Base-by-base conservation (phyloP, 2,113 vertebrate genomes). In the Scartelaos histophorus region DNA sequence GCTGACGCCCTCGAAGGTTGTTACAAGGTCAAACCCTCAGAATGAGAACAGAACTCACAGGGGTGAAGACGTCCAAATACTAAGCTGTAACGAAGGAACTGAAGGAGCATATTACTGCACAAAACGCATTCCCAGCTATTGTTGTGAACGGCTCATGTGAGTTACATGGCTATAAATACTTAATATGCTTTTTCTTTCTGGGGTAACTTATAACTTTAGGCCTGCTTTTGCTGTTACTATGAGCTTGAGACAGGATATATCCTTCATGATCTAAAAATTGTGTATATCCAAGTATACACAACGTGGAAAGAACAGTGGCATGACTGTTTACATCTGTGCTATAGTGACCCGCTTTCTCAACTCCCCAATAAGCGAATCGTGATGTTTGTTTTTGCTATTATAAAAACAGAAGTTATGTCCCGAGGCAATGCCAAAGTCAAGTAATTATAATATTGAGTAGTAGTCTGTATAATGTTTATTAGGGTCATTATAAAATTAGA, bases 11-110 rank as follows among this genome's bases (percentile, higher is more conserved):
- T 87, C 88, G 74, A 82, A 43, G 38, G 71, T 35, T 70, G 67
- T 76, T 58, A 22, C 85, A 91, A 91, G 87, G 87, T 91, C 75
- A 84, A 69, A 74, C 47, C 3, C 0, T 43, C 46, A 19, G 65
- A 78, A 72, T 70, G 56, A 74, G 49, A 29, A 79, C 76, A 53
- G 19, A 74, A 74, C 17, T 43, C 38, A 62, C 25, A 71, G 38
- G 57, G 29, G 13, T 22, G 17, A 61, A 67, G 49, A 74, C 53
- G 67, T 19, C 38, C 19, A 69, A 56, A 46, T 47, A 12, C 35
- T 34, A 34, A 49, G 17, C 43, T 60, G 68, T 57, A 54, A 56
- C 34, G 75, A 6, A 60, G 13, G n/a, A 7, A 21, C 51, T 10
- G 1, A 21, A 19, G 16, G 16, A 51, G 19, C 34, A 6, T 3